Percentiles rank a stretch among this genome's conserved stretches.
Conservation (phyloP, 2,888 invertebrate genomes). For the Andrena haemorrhoa region DNA sequence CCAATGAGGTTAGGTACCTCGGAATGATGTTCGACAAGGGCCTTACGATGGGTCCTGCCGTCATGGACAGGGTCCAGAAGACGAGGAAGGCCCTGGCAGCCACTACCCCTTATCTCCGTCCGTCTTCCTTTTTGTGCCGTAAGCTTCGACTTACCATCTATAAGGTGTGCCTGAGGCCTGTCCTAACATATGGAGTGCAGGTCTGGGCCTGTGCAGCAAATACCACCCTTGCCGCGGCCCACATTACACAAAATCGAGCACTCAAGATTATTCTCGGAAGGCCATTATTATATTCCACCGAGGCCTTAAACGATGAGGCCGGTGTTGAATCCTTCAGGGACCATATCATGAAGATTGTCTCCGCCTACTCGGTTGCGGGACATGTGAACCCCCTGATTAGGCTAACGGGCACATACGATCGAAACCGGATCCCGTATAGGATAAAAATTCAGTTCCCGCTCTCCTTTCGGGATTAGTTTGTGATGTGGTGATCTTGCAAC, state of each 20-base stretch:
- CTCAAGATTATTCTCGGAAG: background rate
- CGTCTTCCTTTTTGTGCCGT: background rate
- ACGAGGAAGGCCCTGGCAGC: background rate
- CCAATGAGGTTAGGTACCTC: background rate
- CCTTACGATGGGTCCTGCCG: background rate
- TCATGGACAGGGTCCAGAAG: background rate
- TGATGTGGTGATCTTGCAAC: too few relatives aligned
- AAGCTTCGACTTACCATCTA: background rate
- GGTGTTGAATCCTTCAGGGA: too few relatives aligned
- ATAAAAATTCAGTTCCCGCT: too few relatives aligned
- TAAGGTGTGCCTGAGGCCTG: background rate
- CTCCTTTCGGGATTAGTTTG: too few relatives aligned
- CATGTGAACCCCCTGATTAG: too few relatives aligned
- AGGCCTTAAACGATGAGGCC: background rate
- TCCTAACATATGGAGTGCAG: too few relatives aligned
- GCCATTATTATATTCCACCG: background rate
- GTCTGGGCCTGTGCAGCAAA: background rate
- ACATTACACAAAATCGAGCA: background rate
- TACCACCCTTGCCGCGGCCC: background rate
- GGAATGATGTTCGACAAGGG: background rate
- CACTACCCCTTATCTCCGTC: rapidly evolving
- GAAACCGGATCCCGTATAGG: too few relatives aligned
- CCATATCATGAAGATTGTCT: too few relatives aligned
- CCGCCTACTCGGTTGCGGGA: too few relatives aligned
- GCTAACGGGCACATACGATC: too few relatives aligned